Conservation (phyloP, 2,888 invertebrate genomes). For the Zootermopsis nevadensis region DNA sequence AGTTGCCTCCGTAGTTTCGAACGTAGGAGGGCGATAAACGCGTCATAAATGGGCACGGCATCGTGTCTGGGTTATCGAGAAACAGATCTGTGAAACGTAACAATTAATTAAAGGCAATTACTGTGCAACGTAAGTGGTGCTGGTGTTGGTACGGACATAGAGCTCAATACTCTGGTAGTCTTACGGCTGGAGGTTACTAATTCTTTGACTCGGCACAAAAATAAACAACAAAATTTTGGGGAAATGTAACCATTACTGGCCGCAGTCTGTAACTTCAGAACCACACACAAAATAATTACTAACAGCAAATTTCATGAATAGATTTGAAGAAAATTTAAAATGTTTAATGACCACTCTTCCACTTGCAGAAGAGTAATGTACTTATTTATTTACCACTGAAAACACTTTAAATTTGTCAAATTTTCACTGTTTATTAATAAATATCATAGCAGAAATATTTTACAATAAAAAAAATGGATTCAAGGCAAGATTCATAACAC, state of each 20-base stretch:
- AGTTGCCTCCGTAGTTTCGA: constrained; percentile 80
- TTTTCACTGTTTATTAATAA: neutral
- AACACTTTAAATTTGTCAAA: no score
- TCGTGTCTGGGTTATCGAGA: constrained; percentile 63
- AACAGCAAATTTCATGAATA: no score
- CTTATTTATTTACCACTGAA: no score
- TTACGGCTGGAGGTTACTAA: neutral
- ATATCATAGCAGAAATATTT: neutral
- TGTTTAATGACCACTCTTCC: no score
- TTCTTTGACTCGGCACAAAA: no score
- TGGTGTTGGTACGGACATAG: neutral
- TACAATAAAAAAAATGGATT: neutral
- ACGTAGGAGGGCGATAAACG: constrained; percentile 83
- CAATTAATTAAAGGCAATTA: neutral
- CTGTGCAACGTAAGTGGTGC: neutral
- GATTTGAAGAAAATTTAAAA: no score
- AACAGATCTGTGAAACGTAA: neutral
- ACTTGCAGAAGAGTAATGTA: no score
- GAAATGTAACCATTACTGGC: no score
- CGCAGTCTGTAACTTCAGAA: no score
- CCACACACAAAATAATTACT: no score
- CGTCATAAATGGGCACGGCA: constrained; percentile 91
- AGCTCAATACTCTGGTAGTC: neutral
- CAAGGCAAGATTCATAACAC: neutral
- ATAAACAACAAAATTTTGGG: no score